Base-by-base conservation (phyloP, 2,888 invertebrate genomes). In the Cryptus armator region DNA sequence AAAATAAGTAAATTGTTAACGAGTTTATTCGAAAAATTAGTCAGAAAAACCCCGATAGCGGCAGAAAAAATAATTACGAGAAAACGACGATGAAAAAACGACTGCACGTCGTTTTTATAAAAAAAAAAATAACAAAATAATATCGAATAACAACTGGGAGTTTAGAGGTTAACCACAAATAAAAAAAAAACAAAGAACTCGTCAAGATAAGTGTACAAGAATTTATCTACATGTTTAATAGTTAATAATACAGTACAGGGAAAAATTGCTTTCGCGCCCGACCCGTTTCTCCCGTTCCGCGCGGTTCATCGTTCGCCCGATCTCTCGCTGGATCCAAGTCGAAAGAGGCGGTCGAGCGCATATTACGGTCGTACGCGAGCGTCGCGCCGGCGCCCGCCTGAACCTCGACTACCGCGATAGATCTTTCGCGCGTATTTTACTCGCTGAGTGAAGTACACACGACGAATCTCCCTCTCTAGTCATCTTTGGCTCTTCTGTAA, bases 341-440 rank as follows among this genome's bases (percentile, higher is more conserved):
- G 43, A 10, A 32, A 10, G 79, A 32, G 48, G 32, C 71, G 56
- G 51, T 43, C 48, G 24, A 24, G 72, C 56, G 16, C 68, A 24
- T n/a, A n/a, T n/a, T n/a, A n/a, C n/a, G n/a, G n/a, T n/a, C n/a
- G 37, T 37, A 37, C 37, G 37, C 80, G 85, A 83, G 44, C 14
- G 76, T 74, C 72, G 86, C 81, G 80, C 70, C 81, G 81, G 84
- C 81, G 80, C 56, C 70, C 67, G 48, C 51, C 56, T 59, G 81
- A 56, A 53, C 32, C 59, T 16, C 64, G 74, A 72, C 51, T 71
- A 37, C 56, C 24, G 56, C 71, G 70, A 32, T 67, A 64, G 80
- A 83, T 83, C 85, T 80, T 59, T 71, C 67, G 80, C 83, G 80
- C 83, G 53, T 59, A 59, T 85, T 82, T 75, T 76, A 32, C 66